Evolutionary conservation across 2,888 invertebrate species (phyloP), one percentile per base, ranked within the genome.

Genomic region (Monopis laevigella): DNA sequence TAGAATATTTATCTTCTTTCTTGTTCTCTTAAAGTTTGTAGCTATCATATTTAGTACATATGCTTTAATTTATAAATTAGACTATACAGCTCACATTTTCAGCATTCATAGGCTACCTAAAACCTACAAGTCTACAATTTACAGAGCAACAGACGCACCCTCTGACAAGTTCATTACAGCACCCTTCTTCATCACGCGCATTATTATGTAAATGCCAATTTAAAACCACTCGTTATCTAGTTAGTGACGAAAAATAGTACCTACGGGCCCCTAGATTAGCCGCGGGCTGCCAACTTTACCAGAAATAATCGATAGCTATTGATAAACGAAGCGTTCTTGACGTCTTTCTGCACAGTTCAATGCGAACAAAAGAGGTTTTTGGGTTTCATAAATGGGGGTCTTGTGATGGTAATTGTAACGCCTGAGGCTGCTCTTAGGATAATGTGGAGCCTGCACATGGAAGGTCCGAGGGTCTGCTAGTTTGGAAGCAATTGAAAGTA

Each of bases 221-320:
- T 75, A 65, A 77, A 78, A 73, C 78, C 78, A 78, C 78, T 80
- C 75, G 78, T 80, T 80, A 80, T 75, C 75, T 78, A 78, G 78
- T 80, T 80, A 80, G 73, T 56, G 59, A 60, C 66, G 68, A 77
- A 74, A 77, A 80, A 80, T 77, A 43, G 40, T 28, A 73, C 73
- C 75, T 77, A 60, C 59, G 40, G 59, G 51, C 53, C 59, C 75
- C 56, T 14, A 64, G 62, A 66, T 67, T 72, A 66, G 75, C 78
- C 78, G 50, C 52, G 57, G 80, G 80, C 78, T 62, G 67, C 54
- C 63, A 55, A 65, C 69, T 68, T 55, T 62, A 55, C 65, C 64
- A 68, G 61, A 57, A 56, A 60, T 80, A 81, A 81, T 80, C 81
- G 70, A 80, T 73, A 62, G 62, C 65, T 66, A 78, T 80, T 78